A percentile compares a stretch with the other conserved stretches of the same genome.
These are phyloP conservation scores for Phacellophora camtschatica DNA, from an alignment of 30 jellyfish, hydroid and myxozoan genomes.

Conservation along the genomic window DNA sequence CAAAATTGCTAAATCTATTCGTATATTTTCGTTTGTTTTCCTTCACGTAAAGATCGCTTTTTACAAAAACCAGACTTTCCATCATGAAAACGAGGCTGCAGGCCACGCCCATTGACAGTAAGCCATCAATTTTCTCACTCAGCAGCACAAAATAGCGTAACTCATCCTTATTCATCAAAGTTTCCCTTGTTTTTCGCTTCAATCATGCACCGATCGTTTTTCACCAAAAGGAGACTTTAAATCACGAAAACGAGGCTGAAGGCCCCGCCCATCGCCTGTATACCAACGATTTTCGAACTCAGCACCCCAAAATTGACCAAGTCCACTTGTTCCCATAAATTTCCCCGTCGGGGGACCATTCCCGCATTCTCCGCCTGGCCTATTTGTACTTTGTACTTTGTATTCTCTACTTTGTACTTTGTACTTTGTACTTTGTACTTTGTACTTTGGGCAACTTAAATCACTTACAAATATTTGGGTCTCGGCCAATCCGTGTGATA, in stretches of 20 bases:
- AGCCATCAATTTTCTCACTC: neutral
- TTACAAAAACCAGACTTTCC: neutral
- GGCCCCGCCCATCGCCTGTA: conserved; percentile 15
- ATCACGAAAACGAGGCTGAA: conserved; percentile 12
- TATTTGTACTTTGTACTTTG: too few species aligned
- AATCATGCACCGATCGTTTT: neutral
- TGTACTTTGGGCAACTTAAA: too few species aligned
- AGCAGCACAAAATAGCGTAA: neutral
- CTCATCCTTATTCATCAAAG: neutral
- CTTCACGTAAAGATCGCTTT: neutral
- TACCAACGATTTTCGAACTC: conserved; percentile 9
- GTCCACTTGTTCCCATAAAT: neutral
- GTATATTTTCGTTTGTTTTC: too few species aligned
- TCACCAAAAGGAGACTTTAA: conserved; percentile 2
- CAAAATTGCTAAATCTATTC: neutral
- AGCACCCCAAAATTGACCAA: too few species aligned
- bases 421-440: too few species aligned
- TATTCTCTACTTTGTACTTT: too few species aligned
- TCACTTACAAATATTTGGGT: too few species aligned
- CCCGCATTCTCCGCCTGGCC: conserved; percentile 12
- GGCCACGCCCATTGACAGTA: neutral
- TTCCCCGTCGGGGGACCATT: conserved; percentile 11
- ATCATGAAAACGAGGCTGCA: neutral
- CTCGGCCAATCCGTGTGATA: too few species aligned
- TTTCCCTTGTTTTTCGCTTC: neutral